Evolutionary conservation across 1,140 invertebrate species (phyloP).

Genomic region (Ectropis grisescens): DNA sequence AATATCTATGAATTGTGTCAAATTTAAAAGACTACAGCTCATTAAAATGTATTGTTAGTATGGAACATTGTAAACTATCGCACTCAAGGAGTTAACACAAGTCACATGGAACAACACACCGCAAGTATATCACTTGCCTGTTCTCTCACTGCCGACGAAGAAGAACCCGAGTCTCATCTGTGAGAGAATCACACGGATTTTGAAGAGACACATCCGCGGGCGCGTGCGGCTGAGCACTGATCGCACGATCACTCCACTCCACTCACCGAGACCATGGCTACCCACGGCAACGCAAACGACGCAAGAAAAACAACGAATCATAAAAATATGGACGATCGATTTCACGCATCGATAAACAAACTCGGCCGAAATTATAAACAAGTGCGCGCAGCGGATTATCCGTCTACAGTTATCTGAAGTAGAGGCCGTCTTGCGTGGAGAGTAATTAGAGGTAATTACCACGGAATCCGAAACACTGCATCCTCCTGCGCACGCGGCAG

Average conservation of each 20-base stretch:
- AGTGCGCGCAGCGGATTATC: not conserved
- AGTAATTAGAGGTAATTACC: constrained; percentile 35
- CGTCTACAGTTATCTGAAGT: not conserved
- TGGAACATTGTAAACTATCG: too few relatives aligned
- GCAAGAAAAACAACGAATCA: constrained; percentile 5
- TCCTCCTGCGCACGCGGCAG: constrained; percentile 48
- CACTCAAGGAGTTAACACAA: too few relatives aligned
- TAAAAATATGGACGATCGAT: constrained; percentile 15
- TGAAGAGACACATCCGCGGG: constrained; percentile 21
- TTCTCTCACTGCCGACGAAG: constrained; percentile 19
- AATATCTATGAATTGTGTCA: too few relatives aligned
- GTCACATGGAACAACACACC: too few relatives aligned
- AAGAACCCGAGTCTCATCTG: constrained; percentile 26
- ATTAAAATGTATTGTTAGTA: too few relatives aligned
- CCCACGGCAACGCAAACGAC: not conserved
- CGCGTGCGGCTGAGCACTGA: constrained; percentile 20
- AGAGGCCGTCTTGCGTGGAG: constrained; percentile 2
- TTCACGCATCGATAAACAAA: constrained; percentile 11
- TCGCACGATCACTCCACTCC: constrained; percentile 12
- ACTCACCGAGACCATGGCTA: constrained; percentile 5
- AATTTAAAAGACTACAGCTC: too few relatives aligned
- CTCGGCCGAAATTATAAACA: not conserved
- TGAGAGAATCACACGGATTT: constrained; percentile 20
- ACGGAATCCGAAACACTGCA: constrained; percentile 59
- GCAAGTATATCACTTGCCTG: constrained; percentile 35